Percentiles rank a stretch among this genome's conserved stretches.
These are phyloP conservation scores for Argyrosomus japonicus DNA, from an alignment of 2,113 vertebrate species.

Conservation along the genomic window DNA sequence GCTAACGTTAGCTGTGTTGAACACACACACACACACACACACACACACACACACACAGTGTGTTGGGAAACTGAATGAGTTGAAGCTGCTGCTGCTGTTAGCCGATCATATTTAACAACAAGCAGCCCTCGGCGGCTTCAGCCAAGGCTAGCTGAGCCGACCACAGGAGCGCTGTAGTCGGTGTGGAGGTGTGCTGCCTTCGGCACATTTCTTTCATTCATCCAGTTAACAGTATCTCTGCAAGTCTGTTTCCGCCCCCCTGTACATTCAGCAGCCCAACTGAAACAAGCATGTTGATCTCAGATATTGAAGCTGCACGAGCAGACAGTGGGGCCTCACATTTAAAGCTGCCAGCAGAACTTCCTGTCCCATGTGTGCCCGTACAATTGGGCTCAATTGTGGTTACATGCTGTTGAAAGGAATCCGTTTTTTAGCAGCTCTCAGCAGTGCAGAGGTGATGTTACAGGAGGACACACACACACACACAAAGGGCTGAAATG, in stretches of 20 bases:
- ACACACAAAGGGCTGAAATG: neutral
- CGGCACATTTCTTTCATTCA: conserved; percentile 34
- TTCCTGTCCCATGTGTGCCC: neutral
- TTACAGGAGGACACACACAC: neutral
- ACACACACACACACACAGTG: too few relatives aligned
- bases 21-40: neutral
- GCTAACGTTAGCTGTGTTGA: conserved; percentile 26
- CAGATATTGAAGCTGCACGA: conserved; percentile 1
- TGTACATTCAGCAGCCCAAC: neutral
- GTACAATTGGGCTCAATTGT: neutral
- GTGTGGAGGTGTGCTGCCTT: neutral
- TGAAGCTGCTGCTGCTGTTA: conserved; percentile 1
- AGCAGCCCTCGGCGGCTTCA: conserved; percentile 7
- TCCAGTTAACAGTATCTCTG: neutral
- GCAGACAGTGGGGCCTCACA: neutral
- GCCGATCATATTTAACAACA: neutral
- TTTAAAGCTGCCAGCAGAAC: neutral
- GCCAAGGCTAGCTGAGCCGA: neutral
- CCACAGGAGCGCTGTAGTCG: neutral
- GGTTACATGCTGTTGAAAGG: neutral
- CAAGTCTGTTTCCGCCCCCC: conserved; percentile 23
- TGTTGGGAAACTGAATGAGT: neutral
- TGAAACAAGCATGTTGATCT: neutral
- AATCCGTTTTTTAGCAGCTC: neutral
- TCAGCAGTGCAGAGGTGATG: neutral